Base-by-base conservation (phyloP, 1,140 invertebrate genomes). In the Panagrolaimus sp. region DNA sequence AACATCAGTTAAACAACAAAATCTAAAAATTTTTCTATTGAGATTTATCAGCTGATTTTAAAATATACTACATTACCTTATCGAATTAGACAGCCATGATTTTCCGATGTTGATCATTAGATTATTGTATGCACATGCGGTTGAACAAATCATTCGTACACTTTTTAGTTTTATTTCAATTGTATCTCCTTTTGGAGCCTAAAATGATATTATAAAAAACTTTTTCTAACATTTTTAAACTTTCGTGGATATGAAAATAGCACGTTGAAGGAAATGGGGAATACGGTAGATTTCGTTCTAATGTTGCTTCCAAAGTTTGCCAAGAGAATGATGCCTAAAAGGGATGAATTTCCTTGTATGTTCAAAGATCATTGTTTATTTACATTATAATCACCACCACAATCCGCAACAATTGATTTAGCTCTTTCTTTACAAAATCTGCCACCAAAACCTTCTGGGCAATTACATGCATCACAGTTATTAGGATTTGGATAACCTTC, bases 401-500 rank as follows among this genome's bases (percentile, higher is more conserved):
- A 57, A 13, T 20, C 27, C n/a, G 51, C 51, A 27, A 57, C 51
- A 25, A 57, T 27, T 11, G 20, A 25, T 20, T 57, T 57, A 20
- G 20, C 51, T 25, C 51, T 20, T 11, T 27, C 9, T 27, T 57
- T 16, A 57, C 78, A 79, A 8, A 72, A 65, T 16, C 16, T 20
- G 1, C 78, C 79, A 13, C 66, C 65, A 48, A 72, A 80, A 13
- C 81, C 81, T 31, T 76, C 72, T 25, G 82, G 82, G 61, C 81
- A 83, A 7, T 68, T 78, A 66, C 81, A 83, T 23, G 51, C 48
- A 45, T 48, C 16, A 65, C 81, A 83, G 63, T 78, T 71, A 62
- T 77, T 79, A 13, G 81, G 81, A 68, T 83, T 77, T 14, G 80
- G 80, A 72, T 83, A 83, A 8, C 81, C 81, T 14, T 68, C 70